Conservation (phyloP, 2,797 vertebrate species). For the Helarctos malayanus region DNA sequence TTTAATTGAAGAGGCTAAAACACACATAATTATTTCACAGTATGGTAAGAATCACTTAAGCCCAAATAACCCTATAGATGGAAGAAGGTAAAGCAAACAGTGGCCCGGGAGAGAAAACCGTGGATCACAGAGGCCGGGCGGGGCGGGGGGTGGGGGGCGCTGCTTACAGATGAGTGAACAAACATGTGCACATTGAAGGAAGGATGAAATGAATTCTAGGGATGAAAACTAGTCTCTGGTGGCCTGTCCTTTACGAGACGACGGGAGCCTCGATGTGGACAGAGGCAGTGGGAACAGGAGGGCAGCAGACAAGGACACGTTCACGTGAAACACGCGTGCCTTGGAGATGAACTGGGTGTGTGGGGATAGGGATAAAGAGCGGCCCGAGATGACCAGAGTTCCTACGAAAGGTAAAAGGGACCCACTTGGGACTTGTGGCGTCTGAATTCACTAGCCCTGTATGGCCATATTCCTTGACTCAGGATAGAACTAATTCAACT, state of each 20-base stretch:
- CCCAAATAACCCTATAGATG: background rate
- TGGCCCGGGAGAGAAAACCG: background rate
- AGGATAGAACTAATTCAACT: background rate
- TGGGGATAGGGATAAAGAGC: background rate
- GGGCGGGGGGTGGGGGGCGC: rapidly evolving
- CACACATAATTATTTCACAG: background rate
- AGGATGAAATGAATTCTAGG: background rate
- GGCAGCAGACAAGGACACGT: background rate
- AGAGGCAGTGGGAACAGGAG: background rate
- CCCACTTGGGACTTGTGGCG: background rate
- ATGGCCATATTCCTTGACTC: background rate
- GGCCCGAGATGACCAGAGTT: background rate
- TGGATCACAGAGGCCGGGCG: background rate
- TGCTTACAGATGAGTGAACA: background rate
- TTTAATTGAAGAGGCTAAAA: constrained; percentile 53
- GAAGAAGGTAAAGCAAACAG: background rate
- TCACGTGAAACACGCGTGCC: background rate
- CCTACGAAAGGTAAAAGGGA: background rate
- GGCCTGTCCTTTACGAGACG: background rate
- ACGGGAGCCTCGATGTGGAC: background rate
- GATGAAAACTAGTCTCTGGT: background rate
- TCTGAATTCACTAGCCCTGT: constrained; percentile 22
- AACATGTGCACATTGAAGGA: background rate
- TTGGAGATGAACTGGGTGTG: background rate
- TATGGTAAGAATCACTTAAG: background rate